These are phyloP conservation scores for Campylomormyrus tamandua DNA, from an alignment of 2,113 vertebrate species.

Conservation along the genomic window DNA sequence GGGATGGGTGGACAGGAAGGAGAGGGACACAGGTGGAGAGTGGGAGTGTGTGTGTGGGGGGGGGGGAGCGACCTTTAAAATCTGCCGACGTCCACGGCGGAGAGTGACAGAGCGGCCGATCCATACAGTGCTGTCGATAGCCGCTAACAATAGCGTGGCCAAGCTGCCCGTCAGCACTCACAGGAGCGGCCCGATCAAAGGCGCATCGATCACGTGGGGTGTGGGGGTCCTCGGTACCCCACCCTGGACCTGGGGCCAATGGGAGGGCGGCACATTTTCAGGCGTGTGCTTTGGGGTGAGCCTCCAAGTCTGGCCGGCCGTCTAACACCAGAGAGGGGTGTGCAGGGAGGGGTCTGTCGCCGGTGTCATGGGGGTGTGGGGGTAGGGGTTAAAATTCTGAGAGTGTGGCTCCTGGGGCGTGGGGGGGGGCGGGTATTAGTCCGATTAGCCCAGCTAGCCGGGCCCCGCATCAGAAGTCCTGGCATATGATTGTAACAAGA, in stretches of 20 bases:
- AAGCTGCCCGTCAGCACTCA: constrained; percentile 71
- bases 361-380: background rate
- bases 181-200: constrained; percentile 68
- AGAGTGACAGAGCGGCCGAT: constrained; percentile 66
- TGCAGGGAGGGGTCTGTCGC: background rate
- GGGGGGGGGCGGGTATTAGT: constrained; percentile 31
- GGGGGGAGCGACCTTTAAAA: constrained; percentile 77
- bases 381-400: background rate
- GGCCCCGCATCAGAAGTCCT: constrained; percentile 39
- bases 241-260: constrained; percentile 37
- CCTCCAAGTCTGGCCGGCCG: constrained; percentile 23
- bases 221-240: constrained; percentile 39
- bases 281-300: background rate
- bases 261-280: background rate
- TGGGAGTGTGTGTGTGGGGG: background rate
- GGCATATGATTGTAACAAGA: constrained; percentile 50
- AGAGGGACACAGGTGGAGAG: constrained; percentile 31
- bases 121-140: constrained; percentile 77
- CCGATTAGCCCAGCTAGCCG: constrained; percentile 38
- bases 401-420: background rate
- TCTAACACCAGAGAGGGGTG: constrained; percentile 16
- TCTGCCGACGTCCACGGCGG: constrained; percentile 63
- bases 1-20: background rate
- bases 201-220: constrained; percentile 61
- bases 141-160: constrained; percentile 68